These are phyloP conservation scores for Drosophila tanythrix DNA, from an alignment of 2,888 invertebrate genomes.

Conservation along the genomic window DNA sequence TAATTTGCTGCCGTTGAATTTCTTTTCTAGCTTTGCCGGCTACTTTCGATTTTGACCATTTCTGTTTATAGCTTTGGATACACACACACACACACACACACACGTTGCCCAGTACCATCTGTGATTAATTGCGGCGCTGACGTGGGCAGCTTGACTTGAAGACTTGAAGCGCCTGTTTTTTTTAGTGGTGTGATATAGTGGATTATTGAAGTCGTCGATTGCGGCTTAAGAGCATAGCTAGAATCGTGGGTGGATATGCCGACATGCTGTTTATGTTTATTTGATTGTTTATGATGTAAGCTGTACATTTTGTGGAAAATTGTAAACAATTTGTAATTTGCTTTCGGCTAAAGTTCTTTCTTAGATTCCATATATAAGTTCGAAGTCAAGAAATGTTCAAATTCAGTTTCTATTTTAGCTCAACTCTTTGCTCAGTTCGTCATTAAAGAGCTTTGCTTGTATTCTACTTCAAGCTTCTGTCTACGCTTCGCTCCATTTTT, in stretches of 20 bases:
- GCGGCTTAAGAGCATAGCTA: neutral
- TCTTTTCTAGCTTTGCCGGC: slow-evolving; percentile 40
- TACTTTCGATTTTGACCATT: slow-evolving; percentile 53
- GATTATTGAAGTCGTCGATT: slow-evolving; percentile 17
- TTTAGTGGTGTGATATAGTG: slow-evolving; percentile 32
- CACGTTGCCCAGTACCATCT: neutral
- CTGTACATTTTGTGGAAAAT: neutral
- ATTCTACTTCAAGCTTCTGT: slow-evolving; percentile 7
- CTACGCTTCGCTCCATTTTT: slow-evolving; percentile 19
- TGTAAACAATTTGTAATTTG: neutral
- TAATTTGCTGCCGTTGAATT: slow-evolving; percentile 49
- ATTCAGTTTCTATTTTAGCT: neutral
- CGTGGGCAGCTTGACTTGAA: slow-evolving; percentile 34
- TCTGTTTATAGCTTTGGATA: slow-evolving; percentile 48
- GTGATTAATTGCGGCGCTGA: slow-evolving; percentile 48
- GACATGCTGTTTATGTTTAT: neutral
- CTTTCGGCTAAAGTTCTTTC: neutral
- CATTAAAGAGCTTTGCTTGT: neutral
- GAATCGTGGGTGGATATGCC: slow-evolving; percentile 2
- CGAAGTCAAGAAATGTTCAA: neutral
- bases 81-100: neutral
- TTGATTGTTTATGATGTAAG: neutral
- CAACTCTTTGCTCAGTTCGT: neutral
- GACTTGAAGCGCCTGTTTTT: slow-evolving; percentile 18
- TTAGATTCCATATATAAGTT: neutral